phyloP scores from a whole-genome alignment of 2,113 vertebrate species.

The Cinclus mexicanus region DNA sequence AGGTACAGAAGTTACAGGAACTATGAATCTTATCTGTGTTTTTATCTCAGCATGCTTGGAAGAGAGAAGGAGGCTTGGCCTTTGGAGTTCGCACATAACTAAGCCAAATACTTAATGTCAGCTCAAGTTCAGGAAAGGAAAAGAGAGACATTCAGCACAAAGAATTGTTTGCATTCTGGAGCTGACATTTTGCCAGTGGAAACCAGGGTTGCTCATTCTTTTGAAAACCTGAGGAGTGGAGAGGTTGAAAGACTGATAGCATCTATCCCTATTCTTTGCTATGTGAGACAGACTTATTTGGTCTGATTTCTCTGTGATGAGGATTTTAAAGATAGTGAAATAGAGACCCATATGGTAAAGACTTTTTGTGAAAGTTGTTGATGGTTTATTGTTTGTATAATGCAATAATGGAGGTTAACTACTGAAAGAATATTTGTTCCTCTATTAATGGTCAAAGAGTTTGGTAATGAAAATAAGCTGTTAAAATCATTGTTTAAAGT shows the following conservation, averaged over 20 bases:
- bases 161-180: background rate
- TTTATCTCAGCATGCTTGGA: conserved; percentile 28
- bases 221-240: background rate
- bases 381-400: background rate
- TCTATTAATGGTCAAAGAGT: background rate
- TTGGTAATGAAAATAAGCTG: background rate
- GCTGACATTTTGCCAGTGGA: background rate
- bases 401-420: background rate
- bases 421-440: background rate
- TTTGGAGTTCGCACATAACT: background rate
- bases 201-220: background rate
- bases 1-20: conserved; percentile 13
- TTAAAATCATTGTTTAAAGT: background rate
- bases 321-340: background rate
- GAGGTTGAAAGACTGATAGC: background rate
- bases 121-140: conserved; percentile 21
- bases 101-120: conserved; percentile 21
- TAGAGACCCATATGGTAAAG: background rate
- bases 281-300: background rate
- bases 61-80: background rate
- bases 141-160: conserved; percentile 1
- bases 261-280: background rate
- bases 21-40: background rate
- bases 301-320: background rate
- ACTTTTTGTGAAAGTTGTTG: background rate